phyloP scores from a whole-genome alignment of 2,113 vertebrate species.

The Sphyrna mokarran region DNA sequence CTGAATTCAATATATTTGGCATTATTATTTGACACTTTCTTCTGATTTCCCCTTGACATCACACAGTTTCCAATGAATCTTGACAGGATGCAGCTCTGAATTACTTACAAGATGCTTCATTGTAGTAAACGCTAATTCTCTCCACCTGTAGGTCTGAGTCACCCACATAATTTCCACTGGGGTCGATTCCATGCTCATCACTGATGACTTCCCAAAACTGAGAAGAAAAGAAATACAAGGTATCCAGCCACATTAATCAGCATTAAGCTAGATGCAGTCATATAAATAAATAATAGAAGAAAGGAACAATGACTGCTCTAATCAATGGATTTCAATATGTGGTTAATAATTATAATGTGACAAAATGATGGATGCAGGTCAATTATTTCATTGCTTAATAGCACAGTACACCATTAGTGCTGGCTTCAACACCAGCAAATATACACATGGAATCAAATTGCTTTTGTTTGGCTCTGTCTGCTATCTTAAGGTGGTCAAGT shows the following conservation, averaged over 20 bases:
- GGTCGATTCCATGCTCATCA: slow-evolving; percentile 76
- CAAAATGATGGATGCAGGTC: neutral
- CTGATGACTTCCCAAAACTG: slow-evolving; percentile 84
- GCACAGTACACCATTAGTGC: neutral
- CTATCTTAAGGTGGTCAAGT: neutral
- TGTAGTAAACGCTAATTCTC: slow-evolving; percentile 80
- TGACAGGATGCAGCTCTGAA: neutral
- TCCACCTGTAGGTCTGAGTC: slow-evolving; percentile 77
- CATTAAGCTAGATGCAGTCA: neutral
- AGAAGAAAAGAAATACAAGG: neutral
- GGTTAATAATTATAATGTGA: neutral
- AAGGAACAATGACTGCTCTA: neutral
- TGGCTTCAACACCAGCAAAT: neutral
- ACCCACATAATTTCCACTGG: slow-evolving; percentile 72
- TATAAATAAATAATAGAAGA: neutral
- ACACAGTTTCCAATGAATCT: neutral
- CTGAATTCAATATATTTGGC: neutral
- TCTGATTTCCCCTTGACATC: neutral
- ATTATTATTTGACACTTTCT: neutral
- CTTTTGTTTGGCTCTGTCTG: neutral
- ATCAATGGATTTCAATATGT: neutral
- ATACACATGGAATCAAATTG: neutral
- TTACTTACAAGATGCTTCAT: slow-evolving; percentile 72
- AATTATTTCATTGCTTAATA: neutral
- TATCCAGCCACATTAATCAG: neutral